Evolutionary conservation across 1,140 invertebrate genomes (phyloP).

Genomic region (Mamestra configurata): DNA sequence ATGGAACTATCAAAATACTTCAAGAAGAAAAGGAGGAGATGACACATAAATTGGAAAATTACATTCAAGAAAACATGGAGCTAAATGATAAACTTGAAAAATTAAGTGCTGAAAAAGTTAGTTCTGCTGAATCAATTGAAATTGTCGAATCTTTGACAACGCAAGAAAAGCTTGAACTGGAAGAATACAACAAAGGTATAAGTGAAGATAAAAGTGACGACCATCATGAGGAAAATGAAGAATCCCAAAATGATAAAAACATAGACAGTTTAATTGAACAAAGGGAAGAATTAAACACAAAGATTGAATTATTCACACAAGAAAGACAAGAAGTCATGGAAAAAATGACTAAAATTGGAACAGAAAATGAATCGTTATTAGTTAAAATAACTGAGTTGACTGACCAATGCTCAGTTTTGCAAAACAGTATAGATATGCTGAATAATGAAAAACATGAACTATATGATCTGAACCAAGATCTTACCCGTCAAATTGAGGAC

Average conservation of each 20-base stretch:
- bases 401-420: conserved; percentile 87
- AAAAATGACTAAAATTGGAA: conserved; percentile 90
- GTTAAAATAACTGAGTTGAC: conserved; percentile 88
- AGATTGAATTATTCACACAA: conserved; percentile 90
- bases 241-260: conserved; percentile 86
- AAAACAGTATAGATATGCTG: conserved; percentile 87
- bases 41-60: conserved; percentile 89
- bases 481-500: conserved; percentile 83
- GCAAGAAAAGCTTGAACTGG: conserved; percentile 89
- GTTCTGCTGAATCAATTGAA: conserved; percentile 91
- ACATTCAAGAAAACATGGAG: conserved; percentile 91
- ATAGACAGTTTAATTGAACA: conserved; percentile 88
- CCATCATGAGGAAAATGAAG: conserved; percentile 64
- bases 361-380: conserved; percentile 89
- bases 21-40: conserved; percentile 89
- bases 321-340: conserved; percentile 91
- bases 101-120: conserved; percentile 90
- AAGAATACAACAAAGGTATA: conserved; percentile 86
- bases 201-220: conserved; percentile 59
- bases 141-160: conserved; percentile 91
- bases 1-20: conserved; percentile 87
- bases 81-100: conserved; percentile 91
- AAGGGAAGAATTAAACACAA: conserved; percentile 89
- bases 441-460: conserved; percentile 89
- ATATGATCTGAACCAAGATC: conserved; percentile 74